These are phyloP conservation scores for Papilio glaucus DNA, from an alignment of 1,140 invertebrate genomes.

Conservation along the genomic window DNA sequence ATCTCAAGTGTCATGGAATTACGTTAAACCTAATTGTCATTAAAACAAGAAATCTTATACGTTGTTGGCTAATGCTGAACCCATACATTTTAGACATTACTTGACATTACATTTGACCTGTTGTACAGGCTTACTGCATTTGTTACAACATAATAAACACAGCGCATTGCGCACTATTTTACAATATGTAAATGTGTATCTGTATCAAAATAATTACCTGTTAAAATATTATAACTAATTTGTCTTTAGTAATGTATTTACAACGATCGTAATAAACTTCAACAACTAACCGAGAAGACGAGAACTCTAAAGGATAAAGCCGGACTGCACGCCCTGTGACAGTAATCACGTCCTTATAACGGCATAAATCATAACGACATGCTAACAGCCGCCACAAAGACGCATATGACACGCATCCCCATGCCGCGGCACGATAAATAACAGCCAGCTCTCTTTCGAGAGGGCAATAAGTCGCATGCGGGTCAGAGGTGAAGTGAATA, in stretches of 20 bases:
- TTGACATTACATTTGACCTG: no score
- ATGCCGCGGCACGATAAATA: slow-evolving; percentile 75
- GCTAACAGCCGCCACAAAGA: slow-evolving; percentile 78
- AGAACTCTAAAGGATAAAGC: slow-evolving; percentile 26
- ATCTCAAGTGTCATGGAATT: no score
- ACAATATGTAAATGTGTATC: background rate
- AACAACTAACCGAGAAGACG: background rate
- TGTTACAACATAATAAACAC: no score
- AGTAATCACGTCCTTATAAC: slow-evolving; percentile 78
- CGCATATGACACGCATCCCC: slow-evolving; percentile 74
- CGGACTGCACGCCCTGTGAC: slow-evolving; percentile 53
- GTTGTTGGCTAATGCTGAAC: no score
- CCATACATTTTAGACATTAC: no score
- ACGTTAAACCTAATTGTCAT: no score
- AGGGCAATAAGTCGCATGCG: slow-evolving; percentile 79
- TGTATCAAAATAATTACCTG: slow-evolving; percentile 35
- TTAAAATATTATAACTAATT: slow-evolving; percentile 30
- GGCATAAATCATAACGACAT: slow-evolving; percentile 76
- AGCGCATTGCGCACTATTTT: slow-evolving; percentile 8
- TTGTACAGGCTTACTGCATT: no score
- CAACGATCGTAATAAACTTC: slow-evolving; percentile 1
- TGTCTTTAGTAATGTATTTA: background rate
- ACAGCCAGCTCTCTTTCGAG: slow-evolving; percentile 79
- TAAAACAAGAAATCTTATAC: no score
- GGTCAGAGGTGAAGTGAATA: slow-evolving; percentile 82